Conservation (phyloP, 23 tunicate genomes). For the Halocynthia aurantium region DNA sequence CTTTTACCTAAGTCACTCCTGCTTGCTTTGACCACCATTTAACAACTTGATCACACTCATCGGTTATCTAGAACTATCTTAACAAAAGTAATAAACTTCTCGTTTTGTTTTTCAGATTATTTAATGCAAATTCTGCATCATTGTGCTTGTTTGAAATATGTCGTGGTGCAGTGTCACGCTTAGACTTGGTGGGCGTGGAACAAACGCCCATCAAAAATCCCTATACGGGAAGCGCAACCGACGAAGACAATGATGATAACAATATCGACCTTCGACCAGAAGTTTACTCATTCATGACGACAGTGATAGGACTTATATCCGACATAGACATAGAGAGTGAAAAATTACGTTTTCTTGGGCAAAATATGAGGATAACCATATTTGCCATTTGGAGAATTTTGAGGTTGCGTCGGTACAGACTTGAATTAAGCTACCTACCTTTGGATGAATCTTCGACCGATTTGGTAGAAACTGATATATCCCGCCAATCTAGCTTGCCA, state of each 20-base stretch:
- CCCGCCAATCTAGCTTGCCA: background rate
- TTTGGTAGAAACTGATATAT: background rate
- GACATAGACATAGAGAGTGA: conserved; percentile 96
- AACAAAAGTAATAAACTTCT: too few species aligned
- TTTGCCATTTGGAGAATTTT: conserved; percentile 58
- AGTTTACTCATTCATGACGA: conserved; percentile 42
- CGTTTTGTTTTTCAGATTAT: conserved; percentile 32
- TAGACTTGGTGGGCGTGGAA: conserved; percentile 63
- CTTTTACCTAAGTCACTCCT: background rate
- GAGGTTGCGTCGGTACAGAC: conserved; percentile 32
- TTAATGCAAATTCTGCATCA: conserved; percentile 9
- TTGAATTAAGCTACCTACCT: conserved; percentile 50
- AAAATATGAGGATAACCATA: conserved; percentile 32
- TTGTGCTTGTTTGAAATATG: conserved; percentile 61
- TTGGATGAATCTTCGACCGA: background rate
- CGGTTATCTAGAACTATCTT: too few species aligned
- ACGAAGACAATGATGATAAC: conserved; percentile 4
- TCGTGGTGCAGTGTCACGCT: conserved; percentile 26
- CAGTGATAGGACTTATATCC: conserved; percentile 68
- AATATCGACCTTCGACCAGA: background rate
- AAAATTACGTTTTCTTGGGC: conserved; percentile 57
- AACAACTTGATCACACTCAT: too few species aligned
- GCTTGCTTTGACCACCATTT: background rate
- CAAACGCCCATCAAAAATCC: background rate
- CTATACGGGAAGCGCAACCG: background rate